These are phyloP conservation scores for Lepus townsendii DNA, from an alignment of 2,797 vertebrate genomes.

Conservation along the genomic window DNA sequence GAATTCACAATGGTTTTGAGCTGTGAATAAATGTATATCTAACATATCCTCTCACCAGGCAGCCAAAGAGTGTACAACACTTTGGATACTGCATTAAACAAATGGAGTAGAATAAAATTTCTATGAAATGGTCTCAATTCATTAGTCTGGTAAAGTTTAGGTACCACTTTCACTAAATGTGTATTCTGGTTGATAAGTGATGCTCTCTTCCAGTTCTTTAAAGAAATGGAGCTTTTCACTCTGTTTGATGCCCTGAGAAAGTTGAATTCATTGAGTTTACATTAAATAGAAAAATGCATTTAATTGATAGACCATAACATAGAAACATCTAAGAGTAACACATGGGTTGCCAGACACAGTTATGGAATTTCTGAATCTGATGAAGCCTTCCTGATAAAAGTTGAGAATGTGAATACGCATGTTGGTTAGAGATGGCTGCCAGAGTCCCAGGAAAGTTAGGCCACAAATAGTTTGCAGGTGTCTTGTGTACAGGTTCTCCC, in stretches of 20 bases:
- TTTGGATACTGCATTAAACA: constrained; percentile 70
- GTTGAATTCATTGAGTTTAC: constrained; percentile 58
- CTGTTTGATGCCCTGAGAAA: constrained; percentile 66
- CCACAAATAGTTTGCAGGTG: background rate
- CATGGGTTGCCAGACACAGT: constrained; percentile 20
- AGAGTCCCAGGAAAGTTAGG: background rate
- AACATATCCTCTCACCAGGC: constrained; percentile 35
- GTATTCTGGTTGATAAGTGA: constrained; percentile 58
- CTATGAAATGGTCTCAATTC: constrained; percentile 73
- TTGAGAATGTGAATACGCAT: background rate
- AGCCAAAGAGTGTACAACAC: constrained; percentile 49
- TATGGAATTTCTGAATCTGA: constrained; percentile 31
- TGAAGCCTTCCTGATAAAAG: background rate
- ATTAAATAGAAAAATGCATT: constrained; percentile 71
- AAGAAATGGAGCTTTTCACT: constrained; percentile 72
- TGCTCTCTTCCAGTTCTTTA: constrained; percentile 58
- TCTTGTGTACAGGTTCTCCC: background rate
- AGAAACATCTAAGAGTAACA: constrained; percentile 54
- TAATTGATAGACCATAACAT: constrained; percentile 66
- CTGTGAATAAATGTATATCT: constrained; percentile 73
- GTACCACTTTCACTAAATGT: constrained; percentile 69
- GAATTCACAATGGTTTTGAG: constrained; percentile 56
- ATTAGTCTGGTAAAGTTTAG: constrained; percentile 78
- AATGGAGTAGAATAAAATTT: constrained; percentile 72
- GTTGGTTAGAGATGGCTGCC: background rate